Evolutionary conservation across 2,797 vertebrate species (phyloP), one percentile per base, ranked within the genome.

Genomic region (Microchirus variegatus): DNA sequence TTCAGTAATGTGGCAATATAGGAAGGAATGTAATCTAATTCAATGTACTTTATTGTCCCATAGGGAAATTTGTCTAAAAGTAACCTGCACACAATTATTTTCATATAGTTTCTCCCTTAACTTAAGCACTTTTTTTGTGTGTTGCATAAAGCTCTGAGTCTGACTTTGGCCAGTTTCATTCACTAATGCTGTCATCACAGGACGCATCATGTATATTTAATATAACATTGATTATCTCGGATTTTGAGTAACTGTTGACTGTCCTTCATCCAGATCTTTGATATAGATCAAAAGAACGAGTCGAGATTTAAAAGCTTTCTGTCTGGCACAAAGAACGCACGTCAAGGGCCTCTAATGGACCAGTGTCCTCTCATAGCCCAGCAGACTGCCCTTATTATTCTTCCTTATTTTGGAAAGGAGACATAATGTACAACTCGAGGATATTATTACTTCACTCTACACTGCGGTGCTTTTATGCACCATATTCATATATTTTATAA

Each of bases 401-500:
- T 18, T 55, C 48, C 31, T 50, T 59, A 59, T 82, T 69, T 63
- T 59, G 38, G 45, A 26, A 53, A 47, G 53, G 66, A 71, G 65
- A 78, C 62, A 70, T 80, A 82, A 86, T 80, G 50, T 63, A 68
- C 68, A 48, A 43, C 67, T 36, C n/a, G 0, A 35, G 44, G 52
- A 19, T 72, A 37, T 67, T 73, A 35, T 75, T 69, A 47, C 51
- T 65, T 73, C 37, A 31, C 45, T 73, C 31, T 31, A 12, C 49
- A 44, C 57, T 57, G 56, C 67, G 40, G 52, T 4, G 35, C 75
- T 83, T 82, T 69, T 58, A 62, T 82, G 60, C 50, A 47, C 46
- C 61, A 56, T 54, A 81, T 78, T 85, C 62, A 77, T 76, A 72
- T 77, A 80, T 81, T 81, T 77, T 66, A n/a, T n/a, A 81, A 65